Base-by-base conservation (phyloP, 2,888 invertebrate species). In the Pimpla rufipes region DNA sequence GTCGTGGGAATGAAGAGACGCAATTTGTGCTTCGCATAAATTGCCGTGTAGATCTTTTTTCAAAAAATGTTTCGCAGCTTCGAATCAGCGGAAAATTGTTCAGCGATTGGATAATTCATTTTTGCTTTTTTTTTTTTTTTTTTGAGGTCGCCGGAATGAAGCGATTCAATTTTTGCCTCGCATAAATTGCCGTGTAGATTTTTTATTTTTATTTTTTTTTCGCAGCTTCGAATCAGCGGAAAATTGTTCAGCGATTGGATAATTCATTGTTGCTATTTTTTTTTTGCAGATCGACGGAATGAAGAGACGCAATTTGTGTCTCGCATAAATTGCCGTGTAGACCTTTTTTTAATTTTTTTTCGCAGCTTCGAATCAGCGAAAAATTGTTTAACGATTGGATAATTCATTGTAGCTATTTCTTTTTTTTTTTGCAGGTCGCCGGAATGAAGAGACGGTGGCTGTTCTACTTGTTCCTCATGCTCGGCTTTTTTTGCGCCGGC, bases 391-490 rank as follows among this genome's bases (percentile, higher is more conserved):
- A 50, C n/a, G 18, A 16, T n/a, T 18, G 18, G n/a, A 50, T 50
- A 50, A 50, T 10, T 18, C n/a, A n/a, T 10, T 23, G 5, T 47
- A 23, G 11, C 13, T 45, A 7, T 42, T 47, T 68, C 11, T 64
- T 45, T n/a, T 11, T 66, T 16, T 35, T 64, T 70, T 52, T 52
- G n/a, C 40, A 67, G 73, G 79, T 83, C 85, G 73, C 81, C 78
- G 85, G 37, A 87, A 88, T 88, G 88, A 88, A 79, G 85, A 88
- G 87, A 85, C 87, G 87, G 59, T 87, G 88, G 89, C 59, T 86
- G 59, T 83, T 88, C 57, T 87, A 83, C 73, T 79, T 87, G 75
- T 82, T 87, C 35, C 79, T 88, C 64, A 79, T 89, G 66, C 76
- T 89, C 81, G 78, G 85, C 71, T 86, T 88, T 81, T 84, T 88